phyloP scores from a whole-genome alignment of 2,888 invertebrate species.

The Thumatha senex region DNA sequence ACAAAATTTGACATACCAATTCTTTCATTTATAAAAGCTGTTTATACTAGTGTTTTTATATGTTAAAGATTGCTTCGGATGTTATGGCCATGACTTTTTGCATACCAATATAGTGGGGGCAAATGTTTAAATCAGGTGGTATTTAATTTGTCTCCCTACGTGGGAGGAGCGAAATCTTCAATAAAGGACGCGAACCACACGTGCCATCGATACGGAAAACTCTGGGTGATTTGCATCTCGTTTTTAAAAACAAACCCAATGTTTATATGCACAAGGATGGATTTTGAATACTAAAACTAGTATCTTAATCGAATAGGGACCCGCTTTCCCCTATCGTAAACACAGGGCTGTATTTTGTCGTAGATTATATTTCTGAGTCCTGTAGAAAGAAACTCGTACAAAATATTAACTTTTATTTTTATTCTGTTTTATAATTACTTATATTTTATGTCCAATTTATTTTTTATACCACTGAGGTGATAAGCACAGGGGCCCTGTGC shows the following conservation, averaged over 20 bases:
- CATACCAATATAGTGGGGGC: conserved; percentile 60
- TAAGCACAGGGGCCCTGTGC: too few species aligned
- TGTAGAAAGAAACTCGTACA: conserved; percentile 3
- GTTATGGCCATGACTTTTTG: conserved; percentile 46
- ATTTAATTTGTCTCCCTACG: conserved; percentile 62
- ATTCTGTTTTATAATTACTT: neutral
- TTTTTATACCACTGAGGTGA: too few species aligned
- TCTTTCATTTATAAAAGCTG: too few species aligned
- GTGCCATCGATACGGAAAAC: conserved; percentile 75
- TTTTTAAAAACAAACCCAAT: conserved; percentile 26
- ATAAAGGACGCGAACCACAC: conserved; percentile 78
- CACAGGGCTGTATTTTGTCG: conserved; percentile 65
- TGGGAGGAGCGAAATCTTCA: conserved; percentile 68
- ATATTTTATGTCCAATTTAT: neutral
- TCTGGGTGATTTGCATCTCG: conserved; percentile 39
- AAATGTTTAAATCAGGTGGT: conserved; percentile 73
- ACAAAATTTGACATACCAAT: too few species aligned
- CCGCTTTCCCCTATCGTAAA: conserved; percentile 75
- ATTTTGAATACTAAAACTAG: conserved; percentile 32
- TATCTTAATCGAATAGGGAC: conserved; percentile 69
- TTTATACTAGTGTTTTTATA: too few species aligned
- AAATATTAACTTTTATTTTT: neutral
- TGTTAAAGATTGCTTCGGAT: conserved; percentile 3
- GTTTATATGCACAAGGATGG: conserved; percentile 24
- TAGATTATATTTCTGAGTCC: conserved; percentile 43